A percentile compares a stretch with the other conserved stretches of the same genome.
These are phyloP conservation scores for Stigmatopora argus DNA, from an alignment of 2,113 vertebrate species.

Conservation along the genomic window DNA sequence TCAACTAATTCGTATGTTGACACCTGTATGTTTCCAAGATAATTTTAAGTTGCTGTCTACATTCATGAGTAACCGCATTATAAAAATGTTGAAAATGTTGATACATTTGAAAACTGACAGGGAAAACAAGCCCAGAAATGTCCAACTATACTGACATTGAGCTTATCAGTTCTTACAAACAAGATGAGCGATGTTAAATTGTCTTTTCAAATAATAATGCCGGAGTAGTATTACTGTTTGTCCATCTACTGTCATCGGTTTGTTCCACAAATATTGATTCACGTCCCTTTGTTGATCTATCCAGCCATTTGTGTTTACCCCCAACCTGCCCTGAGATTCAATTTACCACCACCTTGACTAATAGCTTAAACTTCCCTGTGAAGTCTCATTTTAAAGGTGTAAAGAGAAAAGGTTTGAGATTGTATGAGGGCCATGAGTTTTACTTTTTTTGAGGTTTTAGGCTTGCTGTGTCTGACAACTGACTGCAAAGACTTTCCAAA, in stretches of 20 bases:
- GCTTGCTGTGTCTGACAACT: no score
- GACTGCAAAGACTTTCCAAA: no score
- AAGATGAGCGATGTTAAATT: not conserved
- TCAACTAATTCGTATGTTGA: no score
- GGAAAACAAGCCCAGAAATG: not conserved
- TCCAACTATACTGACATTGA: not conserved
- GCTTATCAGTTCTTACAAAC: not conserved
- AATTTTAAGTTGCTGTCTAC: not conserved
- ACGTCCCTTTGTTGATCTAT: not conserved
- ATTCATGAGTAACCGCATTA: not conserved
- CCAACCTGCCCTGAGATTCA: not conserved
- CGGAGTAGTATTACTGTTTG: not conserved
- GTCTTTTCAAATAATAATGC: not conserved
- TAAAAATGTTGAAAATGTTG: not conserved
- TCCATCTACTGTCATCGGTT: not conserved
- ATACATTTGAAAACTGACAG: not conserved
- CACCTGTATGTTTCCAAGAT: not conserved
- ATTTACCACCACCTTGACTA: slow-evolving; percentile 13
- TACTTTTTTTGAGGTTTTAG: no score
- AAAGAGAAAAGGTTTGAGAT: no score
- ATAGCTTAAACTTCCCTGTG: slow-evolving; percentile 12
- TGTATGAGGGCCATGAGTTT: no score
- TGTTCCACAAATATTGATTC: not conserved
- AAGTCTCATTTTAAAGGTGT: slow-evolving; percentile 36
- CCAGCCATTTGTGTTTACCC: slow-evolving; percentile 7